Evolutionary conservation across 2,797 vertebrate genomes (phyloP).

Genomic region (Lagocephalus sceleratus): DNA sequence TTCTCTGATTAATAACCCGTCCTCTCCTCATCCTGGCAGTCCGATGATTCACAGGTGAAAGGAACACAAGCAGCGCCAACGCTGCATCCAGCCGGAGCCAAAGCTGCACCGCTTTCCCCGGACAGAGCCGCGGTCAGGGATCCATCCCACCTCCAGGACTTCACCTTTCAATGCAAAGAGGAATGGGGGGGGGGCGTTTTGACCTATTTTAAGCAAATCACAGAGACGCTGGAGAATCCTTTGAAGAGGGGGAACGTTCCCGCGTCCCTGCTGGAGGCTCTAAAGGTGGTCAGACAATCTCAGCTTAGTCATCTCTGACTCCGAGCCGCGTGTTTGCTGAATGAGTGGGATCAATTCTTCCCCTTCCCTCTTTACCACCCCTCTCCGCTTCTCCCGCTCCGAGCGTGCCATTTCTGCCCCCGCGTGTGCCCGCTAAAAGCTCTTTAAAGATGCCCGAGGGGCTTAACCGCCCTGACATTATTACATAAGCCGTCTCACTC

Average conservation of each 20-base stretch:
- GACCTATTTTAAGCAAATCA: conserved; percentile 56
- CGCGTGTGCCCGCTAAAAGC: conserved; percentile 58
- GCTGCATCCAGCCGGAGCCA: too few species aligned
- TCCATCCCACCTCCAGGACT: too few species aligned
- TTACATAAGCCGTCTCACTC: conserved; percentile 72
- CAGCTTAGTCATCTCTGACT: conserved; percentile 64
- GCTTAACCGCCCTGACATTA: conserved; percentile 74
- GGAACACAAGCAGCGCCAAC: conserved; percentile 14
- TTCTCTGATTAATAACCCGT: conserved; percentile 37
- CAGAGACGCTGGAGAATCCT: conserved; percentile 40
- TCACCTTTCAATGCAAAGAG: too few species aligned
- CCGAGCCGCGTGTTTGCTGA: conserved; percentile 28
- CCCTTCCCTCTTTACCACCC: conserved; percentile 16
- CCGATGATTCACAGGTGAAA: conserved; percentile 30
- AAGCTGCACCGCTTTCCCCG: too few species aligned
- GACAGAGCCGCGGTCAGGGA: too few species aligned
- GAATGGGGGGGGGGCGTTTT: too few species aligned
- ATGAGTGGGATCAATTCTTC: conserved; percentile 32
- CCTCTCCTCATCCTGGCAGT: conserved; percentile 16
- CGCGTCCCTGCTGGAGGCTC: conserved; percentile 45
- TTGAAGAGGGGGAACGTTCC: conserved; percentile 52
- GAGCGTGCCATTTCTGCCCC: conserved; percentile 12
- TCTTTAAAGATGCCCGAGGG: conserved; percentile 67
- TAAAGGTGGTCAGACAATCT: conserved; percentile 45
- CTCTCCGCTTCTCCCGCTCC: conserved; percentile 1